phyloP scores from a whole-genome alignment of 2,113 vertebrate species.

The Myanophis thanlyinensis region DNA sequence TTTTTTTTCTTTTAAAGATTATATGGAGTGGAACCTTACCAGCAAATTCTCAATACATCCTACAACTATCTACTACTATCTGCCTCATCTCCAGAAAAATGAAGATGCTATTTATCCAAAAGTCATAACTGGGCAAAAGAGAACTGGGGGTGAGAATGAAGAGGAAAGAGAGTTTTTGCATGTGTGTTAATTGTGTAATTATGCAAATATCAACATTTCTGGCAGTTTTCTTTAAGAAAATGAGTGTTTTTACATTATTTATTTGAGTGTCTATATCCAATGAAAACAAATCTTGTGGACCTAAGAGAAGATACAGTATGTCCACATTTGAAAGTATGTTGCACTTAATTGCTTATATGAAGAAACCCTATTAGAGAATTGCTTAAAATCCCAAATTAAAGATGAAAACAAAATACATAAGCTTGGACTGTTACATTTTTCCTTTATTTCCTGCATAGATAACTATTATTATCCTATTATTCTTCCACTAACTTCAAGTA shows the following conservation, averaged over 20 bases:
- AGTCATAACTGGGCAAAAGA: slow-evolving; percentile 74
- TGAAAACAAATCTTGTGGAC: neutral
- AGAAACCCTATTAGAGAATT: neutral
- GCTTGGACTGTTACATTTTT: neutral
- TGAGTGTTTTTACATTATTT: neutral
- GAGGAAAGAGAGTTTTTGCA: neutral
- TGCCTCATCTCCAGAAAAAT: slow-evolving; percentile 78
- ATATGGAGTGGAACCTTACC: slow-evolving; percentile 32
- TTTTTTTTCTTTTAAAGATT: slow-evolving; percentile 57
- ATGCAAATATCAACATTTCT: neutral
- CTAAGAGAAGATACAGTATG: neutral
- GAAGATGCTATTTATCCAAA: slow-evolving; percentile 71
- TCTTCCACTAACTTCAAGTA: neutral
- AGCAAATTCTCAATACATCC: slow-evolving; percentile 33
- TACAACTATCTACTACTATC: slow-evolving; percentile 70
- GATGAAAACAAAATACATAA: neutral
- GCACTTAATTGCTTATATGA: neutral
- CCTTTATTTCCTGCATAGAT: neutral
- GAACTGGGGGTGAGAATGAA: slow-evolving; percentile 75
- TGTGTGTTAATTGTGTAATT: neutral
- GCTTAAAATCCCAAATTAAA: neutral
- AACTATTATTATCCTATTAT: neutral
- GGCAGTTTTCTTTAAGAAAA: neutral
- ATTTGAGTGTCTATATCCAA: neutral
- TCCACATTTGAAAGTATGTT: neutral